A percentile compares a stretch with the other conserved stretches of the same genome.
Evolutionary conservation across 2,888 invertebrate species (phyloP).

Genomic region (Phyllotreta striolata): DNA sequence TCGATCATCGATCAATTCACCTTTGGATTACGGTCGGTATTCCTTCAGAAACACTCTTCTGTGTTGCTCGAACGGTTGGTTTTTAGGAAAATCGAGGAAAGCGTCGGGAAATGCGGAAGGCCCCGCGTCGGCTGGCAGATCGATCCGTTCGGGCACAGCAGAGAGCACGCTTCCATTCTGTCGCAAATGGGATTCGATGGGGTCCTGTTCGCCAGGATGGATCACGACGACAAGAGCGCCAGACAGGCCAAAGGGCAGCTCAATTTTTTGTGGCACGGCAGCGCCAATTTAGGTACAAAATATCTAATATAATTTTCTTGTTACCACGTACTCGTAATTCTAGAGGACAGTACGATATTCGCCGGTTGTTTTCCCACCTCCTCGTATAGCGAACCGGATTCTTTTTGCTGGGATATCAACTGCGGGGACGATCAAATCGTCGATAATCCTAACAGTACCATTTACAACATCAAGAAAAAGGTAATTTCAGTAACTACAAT

Average conservation of each 20-base stretch:
- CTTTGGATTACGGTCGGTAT: conserved; percentile 64
- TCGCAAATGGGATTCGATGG: conserved; percentile 77
- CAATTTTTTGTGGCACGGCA: conserved; percentile 77
- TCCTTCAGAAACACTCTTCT: no score
- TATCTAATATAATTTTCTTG: neutral
- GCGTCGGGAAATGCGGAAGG: conserved; percentile 76
- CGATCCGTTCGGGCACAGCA: conserved; percentile 84
- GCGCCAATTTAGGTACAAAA: conserved; percentile 64
- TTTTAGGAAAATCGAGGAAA: conserved; percentile 59
- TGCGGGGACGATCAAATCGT: conserved; percentile 63
- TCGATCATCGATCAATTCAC: conserved; percentile 77
- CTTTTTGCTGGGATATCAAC: conserved; percentile 69
- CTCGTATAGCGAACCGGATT: conserved; percentile 65
- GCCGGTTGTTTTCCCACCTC: conserved; percentile 38
- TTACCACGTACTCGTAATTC: conserved; percentile 5
- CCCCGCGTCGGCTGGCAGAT: conserved; percentile 87
- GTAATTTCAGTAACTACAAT: conserved; percentile 33
- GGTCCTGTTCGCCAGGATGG: conserved; percentile 74
- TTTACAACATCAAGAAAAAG: conserved; percentile 64
- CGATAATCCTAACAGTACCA: conserved; percentile 64
- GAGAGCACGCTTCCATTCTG: conserved; percentile 73
- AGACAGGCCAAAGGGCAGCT: conserved; percentile 67
- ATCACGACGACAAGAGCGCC: conserved; percentile 69
- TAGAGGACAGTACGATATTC: conserved; percentile 53
- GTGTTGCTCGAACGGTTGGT: neutral